A percentile compares a stretch with the other conserved stretches of the same genome.
Evolutionary conservation across 2,797 vertebrate species (phyloP).

Genomic region (Bovichtus variegatus): DNA sequence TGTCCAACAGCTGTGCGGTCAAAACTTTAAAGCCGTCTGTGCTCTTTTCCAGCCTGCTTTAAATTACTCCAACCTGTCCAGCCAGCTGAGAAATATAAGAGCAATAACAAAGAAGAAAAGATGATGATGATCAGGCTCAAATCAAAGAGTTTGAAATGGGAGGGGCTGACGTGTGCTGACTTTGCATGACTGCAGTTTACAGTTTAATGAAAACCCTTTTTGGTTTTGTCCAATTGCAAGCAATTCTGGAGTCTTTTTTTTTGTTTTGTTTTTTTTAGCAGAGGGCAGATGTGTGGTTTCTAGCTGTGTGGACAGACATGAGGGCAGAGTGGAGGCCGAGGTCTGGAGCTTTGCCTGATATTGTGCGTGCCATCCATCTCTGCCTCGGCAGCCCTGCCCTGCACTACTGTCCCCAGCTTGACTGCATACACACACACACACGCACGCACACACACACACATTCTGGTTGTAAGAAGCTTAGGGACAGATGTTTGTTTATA

Average conservation of each 20-base stretch:
- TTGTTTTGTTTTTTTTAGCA: constrained; percentile 34
- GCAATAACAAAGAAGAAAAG: not conserved
- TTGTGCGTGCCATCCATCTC: constrained; percentile 52
- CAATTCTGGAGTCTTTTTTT: constrained; percentile 4
- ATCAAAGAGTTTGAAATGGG: not conserved
- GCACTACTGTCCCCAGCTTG: constrained; percentile 50
- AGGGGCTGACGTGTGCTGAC: not conserved
- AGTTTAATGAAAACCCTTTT: constrained; percentile 1
- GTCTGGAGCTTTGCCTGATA: constrained; percentile 57
- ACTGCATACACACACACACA: constrained; percentile 44
- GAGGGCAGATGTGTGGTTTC: constrained; percentile 41
- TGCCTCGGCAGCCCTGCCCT: constrained; percentile 34
- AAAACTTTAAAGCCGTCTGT: constrained; percentile 24
- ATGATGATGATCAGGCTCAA: not conserved
- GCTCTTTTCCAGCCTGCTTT: constrained; percentile 3
- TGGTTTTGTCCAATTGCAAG: not conserved
- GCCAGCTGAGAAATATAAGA: constrained; percentile 6
- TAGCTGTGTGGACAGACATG: constrained; percentile 39
- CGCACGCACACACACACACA: constrained; percentile 40
- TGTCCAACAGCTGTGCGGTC: constrained; percentile 37
- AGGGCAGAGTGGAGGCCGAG: constrained; percentile 30
- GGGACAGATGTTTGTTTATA: constrained; percentile 69
- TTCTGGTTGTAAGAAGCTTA: constrained; percentile 77
- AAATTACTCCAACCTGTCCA: constrained; percentile 11
- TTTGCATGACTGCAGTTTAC: not conserved